Base-by-base conservation (phyloP, 1,140 invertebrate genomes). In the Zaprionus capensis region DNA sequence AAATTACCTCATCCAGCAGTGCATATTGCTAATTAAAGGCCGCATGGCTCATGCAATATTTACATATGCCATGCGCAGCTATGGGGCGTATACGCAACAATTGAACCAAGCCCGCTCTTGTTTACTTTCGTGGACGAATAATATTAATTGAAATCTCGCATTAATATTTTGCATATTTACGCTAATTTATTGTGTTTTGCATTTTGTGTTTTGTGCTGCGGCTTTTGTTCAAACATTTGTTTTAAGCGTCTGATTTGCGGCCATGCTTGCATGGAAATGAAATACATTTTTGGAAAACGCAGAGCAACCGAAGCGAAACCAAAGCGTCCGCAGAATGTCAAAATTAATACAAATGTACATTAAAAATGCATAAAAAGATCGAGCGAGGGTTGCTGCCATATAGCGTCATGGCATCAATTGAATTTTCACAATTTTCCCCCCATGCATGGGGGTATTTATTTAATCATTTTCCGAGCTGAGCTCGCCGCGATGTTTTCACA, bases 191-290 rank as follows among this genome's bases (percentile, higher is more conserved):
- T 36, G 73, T 53, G 34, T 51, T 66, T 76, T 78, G 36, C 63
- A 74, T 58, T 66, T 73, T 53, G 22, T 26, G n/a, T n/a, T 59
- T 46, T 59, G 76, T 70, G 65, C 55, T 87, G 70, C 12, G 70
- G 72, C 75, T 66, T 71, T 75, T 57, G 61, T 72, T 57, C 68
- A 68, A 65, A 62, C 57, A 68, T 63, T 58, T 78, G 55, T 49
- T 72, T 59, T 46, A 51, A 71, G 58, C 70, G 69, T 81, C 88
- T 76, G 69, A 90, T 84, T 88, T 90, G 84, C 67, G 84, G 75
- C 68, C 58, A 44, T 17, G 26, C 59, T 67, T 31, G 58, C 46
- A 57, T 36, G 6, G 2, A 71, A 72, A 73, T 81, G 53, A 58
- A 78, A 88, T 79, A 69, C 9, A 76, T 79, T 88, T 87, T 80